phyloP scores from a whole-genome alignment of 2,888 invertebrate species.

The Cyrtodaria siliqua region DNA sequence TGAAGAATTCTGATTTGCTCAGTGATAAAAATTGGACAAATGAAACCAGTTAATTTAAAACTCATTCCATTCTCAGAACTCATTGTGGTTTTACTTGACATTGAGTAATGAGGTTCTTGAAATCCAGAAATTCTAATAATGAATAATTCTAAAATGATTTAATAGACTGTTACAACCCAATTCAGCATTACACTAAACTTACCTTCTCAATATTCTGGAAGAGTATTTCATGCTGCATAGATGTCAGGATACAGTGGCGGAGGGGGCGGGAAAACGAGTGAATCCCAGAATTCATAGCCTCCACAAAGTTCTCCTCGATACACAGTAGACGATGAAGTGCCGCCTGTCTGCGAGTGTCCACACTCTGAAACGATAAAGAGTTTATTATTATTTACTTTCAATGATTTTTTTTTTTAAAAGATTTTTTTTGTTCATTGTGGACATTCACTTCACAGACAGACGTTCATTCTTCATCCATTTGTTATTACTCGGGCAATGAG shows the following conservation, averaged over 20 bases:
- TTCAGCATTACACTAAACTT: constrained; percentile 1
- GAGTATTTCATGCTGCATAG: constrained; percentile 43
- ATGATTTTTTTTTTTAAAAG: not conserved
- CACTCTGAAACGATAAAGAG: constrained; percentile 44
- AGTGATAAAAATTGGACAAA: too few relatives aligned
- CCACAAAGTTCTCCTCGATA: constrained; percentile 60
- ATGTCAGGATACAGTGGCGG: constrained; percentile 52
- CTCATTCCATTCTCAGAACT: too few relatives aligned
- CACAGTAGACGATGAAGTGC: constrained; percentile 61
- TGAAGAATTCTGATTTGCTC: too few relatives aligned
- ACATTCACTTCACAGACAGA: constrained; percentile 17
- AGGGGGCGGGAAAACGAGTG: constrained; percentile 56
- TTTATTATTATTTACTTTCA: not conserved
- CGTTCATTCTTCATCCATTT: constrained; percentile 1
- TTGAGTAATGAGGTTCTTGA: too few relatives aligned
- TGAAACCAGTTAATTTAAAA: too few relatives aligned
- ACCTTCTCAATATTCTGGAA: constrained; percentile 67
- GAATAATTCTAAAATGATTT: too few relatives aligned
- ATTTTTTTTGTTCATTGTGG: not conserved
- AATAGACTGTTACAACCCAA: too few relatives aligned
- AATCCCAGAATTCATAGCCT: constrained; percentile 52
- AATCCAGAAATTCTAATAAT: too few relatives aligned
- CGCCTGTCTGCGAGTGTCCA: constrained; percentile 63
- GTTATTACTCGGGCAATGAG: not conserved
- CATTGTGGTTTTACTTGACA: too few relatives aligned